These are phyloP conservation scores for Dermochelys coriacea DNA, from an alignment of 2,797 vertebrate genomes.

Conservation along the genomic window DNA sequence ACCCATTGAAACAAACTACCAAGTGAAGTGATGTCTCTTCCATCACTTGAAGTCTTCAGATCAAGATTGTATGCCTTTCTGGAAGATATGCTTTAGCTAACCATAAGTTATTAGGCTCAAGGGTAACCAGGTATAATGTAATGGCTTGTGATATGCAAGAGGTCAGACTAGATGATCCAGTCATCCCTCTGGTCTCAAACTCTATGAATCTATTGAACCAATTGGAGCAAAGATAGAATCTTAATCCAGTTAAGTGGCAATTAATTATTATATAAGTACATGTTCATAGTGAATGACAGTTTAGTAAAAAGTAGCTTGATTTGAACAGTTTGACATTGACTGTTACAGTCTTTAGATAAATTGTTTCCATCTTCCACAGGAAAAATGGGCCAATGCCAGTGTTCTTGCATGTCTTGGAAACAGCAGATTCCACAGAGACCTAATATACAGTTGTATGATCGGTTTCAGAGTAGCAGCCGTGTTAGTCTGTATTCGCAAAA, in stretches of 20 bases:
- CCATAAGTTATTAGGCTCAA: rapidly evolving
- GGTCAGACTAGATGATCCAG: background rate
- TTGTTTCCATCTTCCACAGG: background rate
- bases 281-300: background rate
- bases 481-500: too few species aligned
- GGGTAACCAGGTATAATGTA: background rate
- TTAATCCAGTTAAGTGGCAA: background rate
- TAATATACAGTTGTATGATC: background rate
- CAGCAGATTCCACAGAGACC: background rate
- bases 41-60: background rate
- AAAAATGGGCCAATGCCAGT: background rate
- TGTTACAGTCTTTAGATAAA: slow-evolving; percentile 8
- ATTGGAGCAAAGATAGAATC: background rate
- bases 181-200: background rate
- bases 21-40: background rate
- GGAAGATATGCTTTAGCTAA: background rate
- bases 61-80: background rate
- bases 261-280: background rate
- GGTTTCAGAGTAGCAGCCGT: too few species aligned
- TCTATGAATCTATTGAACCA: background rate
- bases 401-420: background rate
- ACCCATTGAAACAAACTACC: background rate
- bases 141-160: background rate
- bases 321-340: background rate
- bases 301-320: background rate